phyloP scores from a whole-genome alignment of 2,797 vertebrate genomes.

The Trematomus bernacchii region DNA sequence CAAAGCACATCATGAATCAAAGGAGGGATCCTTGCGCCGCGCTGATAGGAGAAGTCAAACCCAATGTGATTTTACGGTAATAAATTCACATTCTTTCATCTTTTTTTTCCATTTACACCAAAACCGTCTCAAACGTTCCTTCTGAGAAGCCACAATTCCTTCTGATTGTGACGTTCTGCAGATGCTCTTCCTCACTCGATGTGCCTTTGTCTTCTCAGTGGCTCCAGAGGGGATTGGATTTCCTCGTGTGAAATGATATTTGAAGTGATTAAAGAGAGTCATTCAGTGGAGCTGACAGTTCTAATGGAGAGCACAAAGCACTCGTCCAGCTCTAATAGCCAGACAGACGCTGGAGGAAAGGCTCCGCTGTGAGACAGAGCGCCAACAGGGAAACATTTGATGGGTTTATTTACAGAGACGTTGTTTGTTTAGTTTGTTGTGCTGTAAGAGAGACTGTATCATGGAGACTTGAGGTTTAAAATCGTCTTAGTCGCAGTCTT shows the following conservation, averaged over 20 bases:
- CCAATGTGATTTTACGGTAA: conserved; percentile 53
- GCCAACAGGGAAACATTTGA: conserved; percentile 27
- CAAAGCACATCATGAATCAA: conserved; percentile 57
- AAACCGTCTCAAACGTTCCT: conserved; percentile 25
- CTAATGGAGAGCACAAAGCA: conserved; percentile 76
- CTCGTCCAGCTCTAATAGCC: conserved; percentile 66
- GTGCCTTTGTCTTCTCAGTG: conserved; percentile 64
- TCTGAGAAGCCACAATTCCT: conserved; percentile 38
- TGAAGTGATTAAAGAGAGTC: conserved; percentile 80
- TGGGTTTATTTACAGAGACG: conserved; percentile 39
- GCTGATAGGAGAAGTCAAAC: conserved; percentile 47
- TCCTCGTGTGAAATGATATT: conserved; percentile 79
- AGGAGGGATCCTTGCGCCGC: conserved; percentile 6
- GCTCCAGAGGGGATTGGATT: conserved; percentile 70
- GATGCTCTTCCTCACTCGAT: conserved; percentile 43
- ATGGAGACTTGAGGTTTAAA: conserved; percentile 4
- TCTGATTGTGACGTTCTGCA: conserved; percentile 27
- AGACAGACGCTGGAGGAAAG: conserved; percentile 52
- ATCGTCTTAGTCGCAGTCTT: background rate
- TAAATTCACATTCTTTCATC: conserved; percentile 54
- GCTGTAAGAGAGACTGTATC: conserved; percentile 8
- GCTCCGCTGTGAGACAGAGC: conserved; percentile 31
- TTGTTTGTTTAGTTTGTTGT: conserved; percentile 38
- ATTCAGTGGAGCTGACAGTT: conserved; percentile 75
- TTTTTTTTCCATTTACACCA: conserved; percentile 47